Conservation (phyloP, 37 sponge, comb jelly and placozoan species). For the Mnemiopsis leidyi region DNA sequence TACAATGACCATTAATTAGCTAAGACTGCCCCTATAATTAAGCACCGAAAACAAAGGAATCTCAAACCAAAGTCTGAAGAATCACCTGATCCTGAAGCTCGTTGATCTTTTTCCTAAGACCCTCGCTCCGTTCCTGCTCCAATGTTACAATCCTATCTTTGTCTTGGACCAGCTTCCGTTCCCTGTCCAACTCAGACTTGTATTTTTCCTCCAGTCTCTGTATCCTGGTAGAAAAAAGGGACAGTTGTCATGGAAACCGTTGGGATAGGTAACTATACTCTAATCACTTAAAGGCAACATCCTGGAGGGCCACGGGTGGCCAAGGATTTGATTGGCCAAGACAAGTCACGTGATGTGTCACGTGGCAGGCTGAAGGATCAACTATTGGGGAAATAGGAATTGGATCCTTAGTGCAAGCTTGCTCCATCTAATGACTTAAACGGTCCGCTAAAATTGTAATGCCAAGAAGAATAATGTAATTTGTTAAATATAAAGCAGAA, state of each 20-base stretch:
- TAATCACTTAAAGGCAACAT: neutral
- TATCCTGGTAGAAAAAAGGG: neutral
- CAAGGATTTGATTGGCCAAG: neutral
- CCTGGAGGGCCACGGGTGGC: neutral
- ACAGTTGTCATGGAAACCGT: neutral
- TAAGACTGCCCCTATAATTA: too few relatives aligned
- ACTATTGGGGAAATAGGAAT: neutral
- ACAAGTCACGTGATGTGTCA: neutral
- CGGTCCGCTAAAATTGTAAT: neutral
- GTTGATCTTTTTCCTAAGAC: neutral
- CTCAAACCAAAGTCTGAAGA: neutral
- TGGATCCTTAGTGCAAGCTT: neutral
- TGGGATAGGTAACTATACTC: neutral
- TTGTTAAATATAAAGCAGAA: neutral
- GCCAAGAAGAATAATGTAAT: neutral
- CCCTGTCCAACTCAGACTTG: slow-evolving; percentile 36
- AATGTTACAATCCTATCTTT: neutral
- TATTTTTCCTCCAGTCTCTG: slow-evolving; percentile 21
- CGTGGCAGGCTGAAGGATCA: neutral
- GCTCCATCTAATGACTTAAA: neutral
- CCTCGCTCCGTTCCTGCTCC: slow-evolving; percentile 31
- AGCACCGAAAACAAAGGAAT: neutral
- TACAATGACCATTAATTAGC: too few relatives aligned
- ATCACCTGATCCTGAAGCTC: slow-evolving; percentile 48
- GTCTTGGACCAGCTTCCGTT: neutral